Percentiles rank a stretch among this genome's conserved stretches.
These are phyloP conservation scores for Turritopsis dohrnii DNA, from an alignment of 30 jellyfish, hydroid and myxozoan genomes.

Conservation along the genomic window DNA sequence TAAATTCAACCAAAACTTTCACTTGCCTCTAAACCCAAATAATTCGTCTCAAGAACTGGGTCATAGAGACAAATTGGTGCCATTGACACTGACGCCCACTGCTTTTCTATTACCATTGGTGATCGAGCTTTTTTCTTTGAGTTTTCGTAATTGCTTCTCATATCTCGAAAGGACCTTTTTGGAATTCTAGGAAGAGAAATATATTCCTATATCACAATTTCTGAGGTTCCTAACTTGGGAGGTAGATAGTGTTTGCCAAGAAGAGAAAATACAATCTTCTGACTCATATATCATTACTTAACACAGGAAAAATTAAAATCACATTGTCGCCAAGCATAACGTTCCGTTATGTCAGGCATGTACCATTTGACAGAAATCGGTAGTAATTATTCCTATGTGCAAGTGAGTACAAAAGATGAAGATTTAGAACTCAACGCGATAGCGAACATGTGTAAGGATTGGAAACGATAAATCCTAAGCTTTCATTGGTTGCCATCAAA, in stretches of 20 bases:
- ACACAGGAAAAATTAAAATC: not conserved
- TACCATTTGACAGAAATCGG: not conserved
- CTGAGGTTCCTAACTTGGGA: too few relatives aligned
- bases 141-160: conserved; percentile 80
- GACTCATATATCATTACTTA: not conserved
- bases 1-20: not conserved
- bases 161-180: conserved; percentile 54
- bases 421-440: too few relatives aligned
- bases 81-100: conserved; percentile 83
- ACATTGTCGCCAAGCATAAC: not conserved
- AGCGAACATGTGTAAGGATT: too few relatives aligned
- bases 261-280: not conserved
- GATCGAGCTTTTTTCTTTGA: conserved; percentile 48
- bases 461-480: too few relatives aligned
- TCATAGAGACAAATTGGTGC: conserved; percentile 68
- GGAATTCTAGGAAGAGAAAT: conserved; percentile 49
- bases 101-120: conserved; percentile 44
- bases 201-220: too few relatives aligned
- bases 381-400: not conserved
- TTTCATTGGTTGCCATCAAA: not conserved
- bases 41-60: not conserved
- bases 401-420: too few relatives aligned
- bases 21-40: too few relatives aligned
- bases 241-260: too few relatives aligned
- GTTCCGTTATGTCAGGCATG: not conserved